These are phyloP conservation scores for Astyanax mexicanus DNA, from an alignment of 2,797 vertebrate species.

Conservation along the genomic window DNA sequence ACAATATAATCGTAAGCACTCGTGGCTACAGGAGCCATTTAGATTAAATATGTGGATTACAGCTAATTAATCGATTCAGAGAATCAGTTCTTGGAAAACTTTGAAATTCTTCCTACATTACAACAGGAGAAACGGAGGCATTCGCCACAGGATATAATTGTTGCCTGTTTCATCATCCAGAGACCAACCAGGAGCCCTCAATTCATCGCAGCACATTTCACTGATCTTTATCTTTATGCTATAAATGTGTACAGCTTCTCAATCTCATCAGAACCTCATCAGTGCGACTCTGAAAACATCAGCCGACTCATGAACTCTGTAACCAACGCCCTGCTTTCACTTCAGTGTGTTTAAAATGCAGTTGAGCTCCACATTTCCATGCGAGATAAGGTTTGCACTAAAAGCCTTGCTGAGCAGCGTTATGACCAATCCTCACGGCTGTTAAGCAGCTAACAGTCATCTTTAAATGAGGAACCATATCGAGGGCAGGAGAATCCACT, in stretches of 20 bases:
- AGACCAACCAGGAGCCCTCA: not conserved
- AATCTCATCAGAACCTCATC: not conserved
- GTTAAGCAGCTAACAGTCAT: constrained; percentile 19
- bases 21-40: too few relatives aligned
- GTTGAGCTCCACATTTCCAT: constrained; percentile 10
- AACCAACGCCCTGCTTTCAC: not conserved
- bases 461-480: not conserved
- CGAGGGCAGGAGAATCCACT: not conserved
- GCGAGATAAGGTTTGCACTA: not conserved
- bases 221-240: not conserved
- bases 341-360: constrained; percentile 2
- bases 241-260: not conserved
- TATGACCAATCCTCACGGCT: constrained; percentile 1
- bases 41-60: too few relatives aligned
- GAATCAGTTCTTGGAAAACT: too few relatives aligned
- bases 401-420: not conserved
- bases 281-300: not conserved
- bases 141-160: too few relatives aligned
- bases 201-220: not conserved
- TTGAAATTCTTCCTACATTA: too few relatives aligned
- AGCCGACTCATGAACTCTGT: not conserved
- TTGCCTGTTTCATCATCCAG: not conserved
- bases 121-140: too few relatives aligned
- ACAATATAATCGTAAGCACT: too few relatives aligned
- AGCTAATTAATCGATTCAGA: too few relatives aligned